Percentiles rank a stretch among this genome's conserved stretches.
These are phyloP conservation scores for Petrolisthes cinctipes DNA, from an alignment of 2,888 invertebrate species.

Conservation along the genomic window DNA sequence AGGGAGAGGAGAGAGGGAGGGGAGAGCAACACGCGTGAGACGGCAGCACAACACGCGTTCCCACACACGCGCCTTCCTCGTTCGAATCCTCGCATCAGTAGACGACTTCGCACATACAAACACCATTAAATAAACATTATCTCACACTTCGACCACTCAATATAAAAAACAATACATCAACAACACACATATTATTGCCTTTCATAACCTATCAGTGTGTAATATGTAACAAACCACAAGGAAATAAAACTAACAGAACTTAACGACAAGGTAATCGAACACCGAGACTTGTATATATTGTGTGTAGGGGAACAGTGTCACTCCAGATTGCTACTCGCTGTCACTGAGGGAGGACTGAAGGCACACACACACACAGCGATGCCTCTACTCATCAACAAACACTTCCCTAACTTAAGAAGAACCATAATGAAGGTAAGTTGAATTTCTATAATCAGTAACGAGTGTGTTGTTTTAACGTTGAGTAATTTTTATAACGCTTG, in stretches of 20 bases:
- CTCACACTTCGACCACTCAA: not conserved
- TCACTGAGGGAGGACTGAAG: not conserved
- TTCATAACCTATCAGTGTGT: too few species aligned
- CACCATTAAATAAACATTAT: not conserved
- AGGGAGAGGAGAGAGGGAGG: not conserved
- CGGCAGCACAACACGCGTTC: slow-evolving; percentile 46
- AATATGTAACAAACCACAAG: too few species aligned
- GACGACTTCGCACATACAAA: not conserved
- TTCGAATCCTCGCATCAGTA: not conserved
- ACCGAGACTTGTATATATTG: slow-evolving; percentile 3
- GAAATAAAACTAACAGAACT: too few species aligned
- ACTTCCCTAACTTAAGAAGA: not conserved
- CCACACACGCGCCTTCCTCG: slow-evolving; percentile 53
- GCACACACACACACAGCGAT: not conserved
- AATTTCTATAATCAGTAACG: not conserved
- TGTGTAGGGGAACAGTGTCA: not conserved
- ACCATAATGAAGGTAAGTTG: not conserved
- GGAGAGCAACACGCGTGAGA: slow-evolving; percentile 52
- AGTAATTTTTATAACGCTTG: not conserved
- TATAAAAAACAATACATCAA: not conserved
- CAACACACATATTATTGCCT: not conserved
- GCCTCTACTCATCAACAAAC: not conserved
- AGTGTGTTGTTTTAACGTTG: not conserved
- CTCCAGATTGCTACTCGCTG: not conserved
- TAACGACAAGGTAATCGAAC: slow-evolving; percentile 7